These are phyloP conservation scores for Ciconia stormi DNA, from an alignment of 2,113 vertebrate species.

Conservation along the genomic window DNA sequence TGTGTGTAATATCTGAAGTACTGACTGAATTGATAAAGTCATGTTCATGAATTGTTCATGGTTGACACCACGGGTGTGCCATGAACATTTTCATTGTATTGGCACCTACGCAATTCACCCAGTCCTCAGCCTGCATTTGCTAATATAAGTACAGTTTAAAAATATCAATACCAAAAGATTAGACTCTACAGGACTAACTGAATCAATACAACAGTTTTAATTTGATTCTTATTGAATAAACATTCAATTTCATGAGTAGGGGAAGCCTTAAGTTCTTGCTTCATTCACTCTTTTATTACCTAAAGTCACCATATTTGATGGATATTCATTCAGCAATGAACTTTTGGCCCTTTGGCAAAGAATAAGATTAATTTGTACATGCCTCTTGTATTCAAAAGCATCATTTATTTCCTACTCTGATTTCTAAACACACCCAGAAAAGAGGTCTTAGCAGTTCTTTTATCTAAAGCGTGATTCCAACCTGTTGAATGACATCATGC, in stretches of 20 bases:
- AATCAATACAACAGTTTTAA: conserved; percentile 10
- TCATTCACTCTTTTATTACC: background rate
- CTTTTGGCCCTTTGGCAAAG: background rate
- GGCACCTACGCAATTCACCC: background rate
- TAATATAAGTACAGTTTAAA: background rate
- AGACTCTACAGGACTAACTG: background rate
- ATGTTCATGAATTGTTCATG: background rate
- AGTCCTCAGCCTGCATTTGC: background rate
- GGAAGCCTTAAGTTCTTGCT: background rate
- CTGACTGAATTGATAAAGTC: background rate
- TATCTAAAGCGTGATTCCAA: background rate
- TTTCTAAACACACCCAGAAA: background rate
- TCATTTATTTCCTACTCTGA: background rate
- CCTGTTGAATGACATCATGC: background rate
- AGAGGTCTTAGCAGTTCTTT: background rate
- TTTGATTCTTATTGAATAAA: background rate
- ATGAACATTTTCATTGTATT: background rate
- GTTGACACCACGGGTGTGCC: background rate
- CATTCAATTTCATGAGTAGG: background rate
- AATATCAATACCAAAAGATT: background rate
- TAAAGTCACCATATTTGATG: background rate
- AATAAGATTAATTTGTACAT: background rate
- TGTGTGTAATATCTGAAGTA: background rate
- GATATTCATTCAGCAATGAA: background rate
- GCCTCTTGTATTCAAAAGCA: background rate